Conservation (phyloP, 2,113 vertebrate genomes). For the Hippopotamus amphibius region DNA sequence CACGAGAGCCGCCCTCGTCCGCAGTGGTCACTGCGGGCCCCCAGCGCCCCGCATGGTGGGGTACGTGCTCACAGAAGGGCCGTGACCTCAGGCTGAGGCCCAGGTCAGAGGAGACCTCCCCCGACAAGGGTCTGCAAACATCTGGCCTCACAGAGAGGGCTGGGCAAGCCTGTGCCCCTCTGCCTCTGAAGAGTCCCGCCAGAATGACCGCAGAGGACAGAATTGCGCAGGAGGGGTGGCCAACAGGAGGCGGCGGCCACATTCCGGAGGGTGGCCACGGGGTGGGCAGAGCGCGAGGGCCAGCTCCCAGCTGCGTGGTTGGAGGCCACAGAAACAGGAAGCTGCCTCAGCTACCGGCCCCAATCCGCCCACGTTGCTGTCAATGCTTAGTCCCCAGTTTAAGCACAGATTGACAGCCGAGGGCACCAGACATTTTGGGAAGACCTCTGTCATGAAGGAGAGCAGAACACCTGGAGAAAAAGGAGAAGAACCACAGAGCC, state of each 20-base stretch:
- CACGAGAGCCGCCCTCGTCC: accelerated
- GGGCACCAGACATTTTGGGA: neutral
- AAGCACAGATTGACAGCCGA: accelerated
- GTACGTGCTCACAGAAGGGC: accelerated
- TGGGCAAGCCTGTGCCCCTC: neutral
- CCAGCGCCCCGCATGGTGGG: accelerated
- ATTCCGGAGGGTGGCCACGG: accelerated
- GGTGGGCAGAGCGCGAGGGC: neutral
- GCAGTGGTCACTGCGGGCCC: neutral
- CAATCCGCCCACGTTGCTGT: accelerated
- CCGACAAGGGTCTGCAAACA: neutral
- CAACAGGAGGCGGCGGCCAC: neutral
- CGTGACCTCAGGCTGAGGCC: neutral
- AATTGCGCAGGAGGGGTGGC: accelerated
- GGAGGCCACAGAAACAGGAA: too few relatives aligned
- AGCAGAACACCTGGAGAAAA: neutral
- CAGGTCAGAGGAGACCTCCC: neutral
- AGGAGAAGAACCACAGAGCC: accelerated
- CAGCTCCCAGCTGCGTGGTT: neutral
- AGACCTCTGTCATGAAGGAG: neutral
- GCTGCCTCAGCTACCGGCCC: neutral
- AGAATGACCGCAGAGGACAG: neutral
- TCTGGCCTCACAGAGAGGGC: too few relatives aligned
- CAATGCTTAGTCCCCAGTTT: accelerated
- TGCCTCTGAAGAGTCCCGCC: accelerated